Percentiles rank a stretch among this genome's conserved stretches.
Conservation (phyloP, 2,797 vertebrate species). For the Pseudocheirus occidentalis region DNA sequence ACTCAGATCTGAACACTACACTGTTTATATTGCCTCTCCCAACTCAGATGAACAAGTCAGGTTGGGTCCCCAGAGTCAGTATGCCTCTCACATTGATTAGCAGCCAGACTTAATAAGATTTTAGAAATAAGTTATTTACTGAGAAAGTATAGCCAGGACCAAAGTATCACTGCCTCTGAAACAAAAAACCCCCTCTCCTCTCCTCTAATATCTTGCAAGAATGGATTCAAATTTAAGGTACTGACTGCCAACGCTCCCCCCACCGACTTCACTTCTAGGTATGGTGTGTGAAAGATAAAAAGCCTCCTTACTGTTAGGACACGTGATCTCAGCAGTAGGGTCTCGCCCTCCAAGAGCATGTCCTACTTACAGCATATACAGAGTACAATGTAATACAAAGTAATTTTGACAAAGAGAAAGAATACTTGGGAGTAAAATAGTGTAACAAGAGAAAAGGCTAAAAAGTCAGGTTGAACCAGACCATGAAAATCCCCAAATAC, state of each 20-base stretch:
- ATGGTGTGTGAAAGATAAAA: neutral
- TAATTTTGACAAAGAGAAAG: neutral
- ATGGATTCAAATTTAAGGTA: neutral
- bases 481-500: neutral
- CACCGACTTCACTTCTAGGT: neutral
- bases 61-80: neutral
- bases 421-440: neutral
- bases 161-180: neutral
- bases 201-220: neutral
- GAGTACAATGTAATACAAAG: neutral
- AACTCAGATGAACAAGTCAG: neutral
- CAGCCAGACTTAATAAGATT: neutral
- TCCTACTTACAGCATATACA: neutral
- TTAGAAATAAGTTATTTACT: neutral
- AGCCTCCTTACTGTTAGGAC: neutral
- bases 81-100: neutral
- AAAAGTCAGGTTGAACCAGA: neutral
- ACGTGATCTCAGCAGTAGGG: neutral
- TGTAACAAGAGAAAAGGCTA: neutral
- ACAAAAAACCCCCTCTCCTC: neutral
- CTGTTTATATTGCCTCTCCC: neutral
- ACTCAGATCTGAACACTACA: neutral
- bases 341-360: neutral
- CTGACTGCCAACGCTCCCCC: neutral
- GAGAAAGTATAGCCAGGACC: neutral